Evolutionary conservation across 2,113 vertebrate genomes (phyloP).

Genomic region (Origma solitaria): DNA sequence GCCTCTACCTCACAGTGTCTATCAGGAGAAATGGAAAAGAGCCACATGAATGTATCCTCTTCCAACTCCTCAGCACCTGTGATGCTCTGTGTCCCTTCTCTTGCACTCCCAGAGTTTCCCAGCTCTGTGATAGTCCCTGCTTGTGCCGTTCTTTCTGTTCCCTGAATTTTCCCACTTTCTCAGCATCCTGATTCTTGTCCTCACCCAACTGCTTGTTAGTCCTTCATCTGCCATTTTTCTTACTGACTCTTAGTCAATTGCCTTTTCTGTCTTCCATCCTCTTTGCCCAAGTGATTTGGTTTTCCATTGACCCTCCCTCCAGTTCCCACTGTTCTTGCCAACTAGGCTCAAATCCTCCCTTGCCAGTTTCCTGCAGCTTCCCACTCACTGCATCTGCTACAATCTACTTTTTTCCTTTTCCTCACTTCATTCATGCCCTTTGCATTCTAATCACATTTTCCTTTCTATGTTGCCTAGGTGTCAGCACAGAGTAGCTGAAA

Average conservation of each 20-base stretch:
- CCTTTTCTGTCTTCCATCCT: background rate
- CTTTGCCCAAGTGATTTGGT: background rate
- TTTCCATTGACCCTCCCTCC: background rate
- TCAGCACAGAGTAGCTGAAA: constrained; percentile 4
- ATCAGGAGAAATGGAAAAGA: background rate
- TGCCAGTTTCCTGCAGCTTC: constrained; percentile 40
- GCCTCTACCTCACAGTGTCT: background rate
- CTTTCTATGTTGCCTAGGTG: constrained; percentile 42
- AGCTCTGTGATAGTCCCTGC: background rate
- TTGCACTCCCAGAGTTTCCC: background rate
- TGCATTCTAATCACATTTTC: constrained; percentile 52
- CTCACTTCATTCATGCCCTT: constrained; percentile 12
- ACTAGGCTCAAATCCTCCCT: background rate
- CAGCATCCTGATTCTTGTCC: background rate
- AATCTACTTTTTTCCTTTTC: constrained; percentile 22
- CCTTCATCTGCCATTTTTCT: background rate
- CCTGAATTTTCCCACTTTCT: background rate
- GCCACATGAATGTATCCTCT: background rate
- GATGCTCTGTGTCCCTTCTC: background rate
- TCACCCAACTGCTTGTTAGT: background rate
- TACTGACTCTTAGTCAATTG: background rate
- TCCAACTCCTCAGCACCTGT: background rate
- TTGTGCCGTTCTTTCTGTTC: background rate
- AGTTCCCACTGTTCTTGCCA: constrained; percentile 45
- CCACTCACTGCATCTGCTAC: background rate